phyloP scores from a whole-genome alignment of 2,113 vertebrate species.

The Elgaria multicarinata region DNA sequence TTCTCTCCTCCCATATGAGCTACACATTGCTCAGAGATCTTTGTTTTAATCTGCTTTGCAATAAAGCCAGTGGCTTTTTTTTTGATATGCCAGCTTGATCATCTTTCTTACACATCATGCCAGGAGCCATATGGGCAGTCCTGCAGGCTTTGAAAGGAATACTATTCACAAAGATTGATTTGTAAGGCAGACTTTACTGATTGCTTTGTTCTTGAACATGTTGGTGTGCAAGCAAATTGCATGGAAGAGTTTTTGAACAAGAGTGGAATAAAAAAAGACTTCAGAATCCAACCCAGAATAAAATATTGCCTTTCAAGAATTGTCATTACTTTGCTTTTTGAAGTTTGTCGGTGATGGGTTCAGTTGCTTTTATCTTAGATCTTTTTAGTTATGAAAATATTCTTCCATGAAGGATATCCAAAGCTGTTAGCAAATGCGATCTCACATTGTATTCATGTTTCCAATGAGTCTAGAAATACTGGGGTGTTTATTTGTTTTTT shows the following conservation, averaged over 20 bases:
- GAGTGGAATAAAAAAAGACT: background rate
- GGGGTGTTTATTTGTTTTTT: too few relatives aligned
- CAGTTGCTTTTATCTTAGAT: background rate
- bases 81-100: constrained; percentile 3
- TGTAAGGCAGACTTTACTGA: background rate
- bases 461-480: too few relatives aligned
- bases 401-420: background rate
- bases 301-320: background rate
- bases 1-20: background rate
- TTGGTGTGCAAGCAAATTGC: background rate
- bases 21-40: background rate
- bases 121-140: constrained; percentile 11
- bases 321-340: constrained; percentile 22
- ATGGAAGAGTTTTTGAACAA: background rate
- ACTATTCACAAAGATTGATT: background rate
- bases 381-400: background rate
- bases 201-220: constrained; percentile 26
- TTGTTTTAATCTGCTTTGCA: constrained; percentile 28
- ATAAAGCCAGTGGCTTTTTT: constrained; percentile 6
- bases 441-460: too few relatives aligned
- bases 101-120: constrained; percentile 20
- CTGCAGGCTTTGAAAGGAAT: constrained; percentile 14
- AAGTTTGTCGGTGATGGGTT: background rate
- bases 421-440: background rate
- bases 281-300: background rate